Conservation (phyloP, 2,113 vertebrate species). For the Zosterops lateralis region DNA sequence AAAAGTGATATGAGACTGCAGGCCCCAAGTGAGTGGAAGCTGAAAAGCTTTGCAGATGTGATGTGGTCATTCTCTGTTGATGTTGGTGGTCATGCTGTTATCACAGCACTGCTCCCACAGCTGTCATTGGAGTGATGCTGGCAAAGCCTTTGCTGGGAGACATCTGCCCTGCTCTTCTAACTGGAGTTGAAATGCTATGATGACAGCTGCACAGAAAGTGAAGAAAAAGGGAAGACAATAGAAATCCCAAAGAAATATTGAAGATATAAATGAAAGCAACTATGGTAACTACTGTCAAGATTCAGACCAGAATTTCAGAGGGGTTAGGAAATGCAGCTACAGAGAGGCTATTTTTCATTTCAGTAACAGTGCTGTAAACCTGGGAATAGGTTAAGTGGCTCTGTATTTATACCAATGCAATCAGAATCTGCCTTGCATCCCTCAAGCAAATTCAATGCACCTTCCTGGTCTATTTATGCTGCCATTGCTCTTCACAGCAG, state of each 20-base stretch:
- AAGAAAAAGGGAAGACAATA: conserved; percentile 29
- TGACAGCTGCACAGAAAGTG: conserved; percentile 59
- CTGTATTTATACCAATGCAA: not conserved
- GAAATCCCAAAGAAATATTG: not conserved
- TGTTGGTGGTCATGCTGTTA: conserved; percentile 16
- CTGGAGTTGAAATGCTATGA: not conserved
- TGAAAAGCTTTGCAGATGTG: conserved; percentile 61
- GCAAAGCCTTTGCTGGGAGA: conserved; percentile 38
- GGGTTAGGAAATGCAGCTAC: not conserved
- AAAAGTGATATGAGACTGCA: not conserved
- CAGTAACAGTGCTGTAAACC: not conserved
- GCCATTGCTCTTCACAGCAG: not conserved
- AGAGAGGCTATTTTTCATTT: not conserved
- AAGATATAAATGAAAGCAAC: conserved; percentile 7
- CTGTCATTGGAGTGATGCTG: conserved; percentile 54
- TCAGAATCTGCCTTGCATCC: not conserved
- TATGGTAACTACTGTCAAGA: not conserved
- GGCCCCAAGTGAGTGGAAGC: conserved; percentile 4
- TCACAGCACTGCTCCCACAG: conserved; percentile 41
- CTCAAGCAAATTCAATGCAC: not conserved
- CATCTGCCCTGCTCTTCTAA: conserved; percentile 33
- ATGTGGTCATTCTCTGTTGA: conserved; percentile 24
- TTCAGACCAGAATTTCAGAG: not conserved
- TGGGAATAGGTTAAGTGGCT: not conserved
- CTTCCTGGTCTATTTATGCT: not conserved